Percentiles rank a stretch among this genome's conserved stretches.
Conservation (phyloP, 2,113 vertebrate genomes). For the Bagarius yarrelli region DNA sequence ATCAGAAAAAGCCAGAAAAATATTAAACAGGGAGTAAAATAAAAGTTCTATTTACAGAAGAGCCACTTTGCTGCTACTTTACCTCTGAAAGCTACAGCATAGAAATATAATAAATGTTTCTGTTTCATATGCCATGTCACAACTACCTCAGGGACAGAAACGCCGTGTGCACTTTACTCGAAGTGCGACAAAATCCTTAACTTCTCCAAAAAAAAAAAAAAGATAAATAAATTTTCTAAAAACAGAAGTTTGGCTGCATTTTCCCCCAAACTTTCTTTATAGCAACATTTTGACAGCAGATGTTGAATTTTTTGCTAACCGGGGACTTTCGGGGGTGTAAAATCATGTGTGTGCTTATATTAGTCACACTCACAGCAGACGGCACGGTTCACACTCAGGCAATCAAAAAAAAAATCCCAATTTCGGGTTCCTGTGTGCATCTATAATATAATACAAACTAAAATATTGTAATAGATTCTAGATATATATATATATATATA, state of each 20-base stretch:
- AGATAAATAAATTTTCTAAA: background rate
- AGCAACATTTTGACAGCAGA: constrained; percentile 35
- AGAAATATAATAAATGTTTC: background rate
- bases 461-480: background rate
- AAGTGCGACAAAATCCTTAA: background rate
- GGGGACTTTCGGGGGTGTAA: constrained; percentile 50
- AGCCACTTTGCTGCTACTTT: background rate
- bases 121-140: background rate
- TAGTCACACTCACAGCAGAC: constrained; percentile 8
- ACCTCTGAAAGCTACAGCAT: constrained; percentile 7
- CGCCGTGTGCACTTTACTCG: background rate
- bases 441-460: background rate
- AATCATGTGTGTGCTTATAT: constrained; percentile 40
- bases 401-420: constrained; percentile 11
- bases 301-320: constrained; percentile 36
- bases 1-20: background rate
- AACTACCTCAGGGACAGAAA: constrained; percentile 12
- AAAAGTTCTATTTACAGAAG: background rate
- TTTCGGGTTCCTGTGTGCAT: background rate
- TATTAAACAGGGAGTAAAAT: background rate
- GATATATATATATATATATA: no score
- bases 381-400: background rate
- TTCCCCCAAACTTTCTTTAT: constrained; percentile 19
- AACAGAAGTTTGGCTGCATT: constrained; percentile 35
- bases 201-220: background rate